phyloP scores from a whole-genome alignment of 2,113 vertebrate species.

The Microcebus lehilahytsara region DNA sequence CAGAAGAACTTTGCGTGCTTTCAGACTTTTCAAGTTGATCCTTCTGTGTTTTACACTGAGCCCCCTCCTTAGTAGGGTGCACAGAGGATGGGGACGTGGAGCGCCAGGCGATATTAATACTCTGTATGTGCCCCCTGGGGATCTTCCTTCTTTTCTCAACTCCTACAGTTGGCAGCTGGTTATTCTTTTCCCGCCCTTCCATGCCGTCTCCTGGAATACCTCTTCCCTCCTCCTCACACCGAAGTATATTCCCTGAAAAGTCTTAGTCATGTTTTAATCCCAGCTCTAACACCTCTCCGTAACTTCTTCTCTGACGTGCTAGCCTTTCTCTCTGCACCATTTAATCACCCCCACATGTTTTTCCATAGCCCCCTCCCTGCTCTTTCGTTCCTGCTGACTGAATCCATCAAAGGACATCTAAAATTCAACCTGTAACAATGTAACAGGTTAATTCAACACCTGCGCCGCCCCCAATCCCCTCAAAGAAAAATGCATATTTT shows the following conservation, averaged over 20 bases:
- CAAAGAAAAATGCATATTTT: not conserved
- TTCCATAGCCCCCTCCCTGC: not conserved
- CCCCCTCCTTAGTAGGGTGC: not conserved
- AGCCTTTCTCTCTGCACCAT: not conserved
- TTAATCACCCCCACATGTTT: not conserved
- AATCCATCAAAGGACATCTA: not conserved
- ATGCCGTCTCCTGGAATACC: not conserved
- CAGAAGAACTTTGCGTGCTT: not conserved
- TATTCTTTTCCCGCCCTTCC: not conserved
- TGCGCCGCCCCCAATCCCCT: not conserved
- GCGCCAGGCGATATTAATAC: not conserved
- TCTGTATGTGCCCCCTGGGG: not conserved
- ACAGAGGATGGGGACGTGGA: not conserved
- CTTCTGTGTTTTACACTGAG: not conserved
- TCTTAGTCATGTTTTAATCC: not conserved
- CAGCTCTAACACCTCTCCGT: not conserved
- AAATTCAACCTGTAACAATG: not conserved
- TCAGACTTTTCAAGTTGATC: not conserved
- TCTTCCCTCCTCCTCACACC: not conserved
- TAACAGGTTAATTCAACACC: not conserved
- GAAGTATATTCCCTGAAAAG: not conserved
- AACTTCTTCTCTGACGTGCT: not conserved
- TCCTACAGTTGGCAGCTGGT: not conserved
- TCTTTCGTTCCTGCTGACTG: not conserved
- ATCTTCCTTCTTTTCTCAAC: not conserved